Conservation (phyloP, 2,797 vertebrate genomes). For the Apogon hyalosoma region DNA sequence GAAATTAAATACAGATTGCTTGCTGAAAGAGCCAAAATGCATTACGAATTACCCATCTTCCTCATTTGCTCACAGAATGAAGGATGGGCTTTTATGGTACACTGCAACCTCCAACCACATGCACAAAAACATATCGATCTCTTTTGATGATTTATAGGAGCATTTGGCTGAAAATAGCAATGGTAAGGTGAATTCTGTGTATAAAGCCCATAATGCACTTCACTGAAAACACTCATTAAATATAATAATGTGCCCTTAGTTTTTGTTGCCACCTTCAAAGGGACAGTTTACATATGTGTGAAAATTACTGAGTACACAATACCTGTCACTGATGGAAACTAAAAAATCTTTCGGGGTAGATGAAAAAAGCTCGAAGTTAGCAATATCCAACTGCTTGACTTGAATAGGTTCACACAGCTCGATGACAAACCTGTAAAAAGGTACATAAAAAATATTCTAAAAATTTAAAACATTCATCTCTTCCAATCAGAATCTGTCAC, state of each 20-base stretch:
- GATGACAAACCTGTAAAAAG: constrained; percentile 82
- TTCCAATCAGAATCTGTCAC: not conserved
- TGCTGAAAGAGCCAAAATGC: not conserved
- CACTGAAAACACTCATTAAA: not conserved
- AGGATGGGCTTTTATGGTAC: too few species aligned
- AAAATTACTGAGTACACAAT: not conserved
- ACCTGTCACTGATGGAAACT: constrained; percentile 99
- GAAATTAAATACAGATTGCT: too few species aligned
- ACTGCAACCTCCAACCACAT: not conserved
- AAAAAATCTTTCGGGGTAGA: constrained; percentile 97
- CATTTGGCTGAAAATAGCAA: too few species aligned
- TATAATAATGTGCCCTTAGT: too few species aligned
- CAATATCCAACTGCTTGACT: constrained; percentile 97
- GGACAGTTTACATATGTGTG: not conserved
- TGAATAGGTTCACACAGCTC: constrained; percentile 99
- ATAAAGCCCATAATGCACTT: too few species aligned
- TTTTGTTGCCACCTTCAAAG: not conserved
- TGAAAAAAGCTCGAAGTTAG: constrained; percentile 98
- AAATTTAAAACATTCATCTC: not conserved
- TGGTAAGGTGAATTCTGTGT: too few species aligned
- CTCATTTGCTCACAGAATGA: not conserved
- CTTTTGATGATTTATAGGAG: too few species aligned
- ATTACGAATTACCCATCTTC: not conserved
- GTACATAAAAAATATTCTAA: not conserved
- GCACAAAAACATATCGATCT: not conserved